phyloP scores from a whole-genome alignment of 2,888 invertebrate species.

The Argyresthia albistria region DNA sequence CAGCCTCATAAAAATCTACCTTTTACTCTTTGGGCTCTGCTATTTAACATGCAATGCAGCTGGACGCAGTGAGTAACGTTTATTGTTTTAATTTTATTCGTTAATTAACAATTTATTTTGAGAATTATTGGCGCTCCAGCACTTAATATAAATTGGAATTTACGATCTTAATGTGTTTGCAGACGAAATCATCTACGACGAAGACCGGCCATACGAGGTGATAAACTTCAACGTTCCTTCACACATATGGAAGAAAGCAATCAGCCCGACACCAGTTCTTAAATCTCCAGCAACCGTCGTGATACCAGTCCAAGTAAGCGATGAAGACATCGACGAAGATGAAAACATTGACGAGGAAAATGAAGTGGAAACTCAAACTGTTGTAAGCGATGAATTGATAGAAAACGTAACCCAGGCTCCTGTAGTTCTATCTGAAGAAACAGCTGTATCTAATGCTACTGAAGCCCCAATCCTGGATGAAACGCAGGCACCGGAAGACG shows the following conservation, averaged over 20 bases:
- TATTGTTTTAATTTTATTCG: not conserved
- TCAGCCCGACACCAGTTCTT: slow-evolving; percentile 47
- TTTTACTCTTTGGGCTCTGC: not conserved
- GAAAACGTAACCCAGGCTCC: slow-evolving; percentile 14
- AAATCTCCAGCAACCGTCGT: slow-evolving; percentile 53
- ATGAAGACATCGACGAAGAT: slow-evolving; percentile 26
- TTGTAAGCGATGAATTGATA: slow-evolving; percentile 20
- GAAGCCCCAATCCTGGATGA: slow-evolving; percentile 29
- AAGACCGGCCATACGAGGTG: slow-evolving; percentile 39
- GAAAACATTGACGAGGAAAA: slow-evolving; percentile 23
- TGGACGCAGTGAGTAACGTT: not conserved
- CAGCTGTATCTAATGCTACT: slow-evolving; percentile 18
- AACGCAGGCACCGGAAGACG: slow-evolving; percentile 15
- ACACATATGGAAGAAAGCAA: slow-evolving; percentile 44
- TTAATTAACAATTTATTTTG: not conserved
- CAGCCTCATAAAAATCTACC: not conserved
- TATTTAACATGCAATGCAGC: not conserved
- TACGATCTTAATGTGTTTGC: slow-evolving; percentile 8
- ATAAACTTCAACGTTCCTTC: slow-evolving; percentile 44
- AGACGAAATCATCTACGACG: slow-evolving; percentile 24
- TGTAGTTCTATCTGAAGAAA: slow-evolving; percentile 15
- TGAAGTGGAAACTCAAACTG: slow-evolving; percentile 8
- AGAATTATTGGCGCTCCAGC: too few relatives aligned
- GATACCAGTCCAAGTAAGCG: slow-evolving; percentile 49
- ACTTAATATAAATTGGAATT: not conserved